phyloP scores from a whole-genome alignment of 2,888 invertebrate genomes.

The Drosophila pseudotakahashii region DNA sequence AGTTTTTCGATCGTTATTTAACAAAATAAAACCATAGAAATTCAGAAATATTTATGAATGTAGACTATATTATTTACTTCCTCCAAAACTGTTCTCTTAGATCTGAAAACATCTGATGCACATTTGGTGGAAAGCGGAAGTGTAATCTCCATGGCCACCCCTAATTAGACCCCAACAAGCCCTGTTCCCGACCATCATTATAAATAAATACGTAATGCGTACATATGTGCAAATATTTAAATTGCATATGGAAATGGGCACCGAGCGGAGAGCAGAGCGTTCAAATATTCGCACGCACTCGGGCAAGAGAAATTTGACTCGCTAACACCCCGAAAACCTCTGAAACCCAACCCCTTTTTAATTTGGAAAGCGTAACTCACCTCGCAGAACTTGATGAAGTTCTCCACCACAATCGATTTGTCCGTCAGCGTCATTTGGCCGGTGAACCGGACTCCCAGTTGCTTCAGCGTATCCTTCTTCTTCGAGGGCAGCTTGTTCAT shows the following conservation, averaged over 20 bases:
- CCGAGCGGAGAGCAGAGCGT: conserved; percentile 5
- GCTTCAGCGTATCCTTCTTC: conserved; percentile 84
- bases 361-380: conserved; percentile 63
- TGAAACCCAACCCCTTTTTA: background rate
- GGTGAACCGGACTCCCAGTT: conserved; percentile 83
- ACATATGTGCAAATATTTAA: conserved; percentile 50
- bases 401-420: conserved; percentile 84
- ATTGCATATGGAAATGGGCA: conserved; percentile 48
- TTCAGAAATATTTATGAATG: no score
- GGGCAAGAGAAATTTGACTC: conserved; percentile 29
- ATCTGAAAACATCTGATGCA: background rate
- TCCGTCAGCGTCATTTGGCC: conserved; percentile 84
- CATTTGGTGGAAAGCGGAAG: background rate
- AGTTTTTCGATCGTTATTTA: background rate
- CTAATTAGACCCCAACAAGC: conserved; percentile 13
- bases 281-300: conserved; percentile 14
- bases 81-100: background rate
- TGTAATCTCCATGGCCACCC: conserved; percentile 2
- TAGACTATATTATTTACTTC: no score
- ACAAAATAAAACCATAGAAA: no score
- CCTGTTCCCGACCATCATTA: conserved; percentile 22
- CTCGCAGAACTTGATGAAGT: conserved; percentile 84
- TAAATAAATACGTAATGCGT: conserved; percentile 41
- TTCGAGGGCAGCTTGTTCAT: conserved; percentile 84
- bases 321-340: conserved; percentile 12